Evolutionary conservation across 1,140 invertebrate genomes (phyloP), one percentile per base, ranked within the genome.

Genomic region (Euura saliciscinereae): DNA sequence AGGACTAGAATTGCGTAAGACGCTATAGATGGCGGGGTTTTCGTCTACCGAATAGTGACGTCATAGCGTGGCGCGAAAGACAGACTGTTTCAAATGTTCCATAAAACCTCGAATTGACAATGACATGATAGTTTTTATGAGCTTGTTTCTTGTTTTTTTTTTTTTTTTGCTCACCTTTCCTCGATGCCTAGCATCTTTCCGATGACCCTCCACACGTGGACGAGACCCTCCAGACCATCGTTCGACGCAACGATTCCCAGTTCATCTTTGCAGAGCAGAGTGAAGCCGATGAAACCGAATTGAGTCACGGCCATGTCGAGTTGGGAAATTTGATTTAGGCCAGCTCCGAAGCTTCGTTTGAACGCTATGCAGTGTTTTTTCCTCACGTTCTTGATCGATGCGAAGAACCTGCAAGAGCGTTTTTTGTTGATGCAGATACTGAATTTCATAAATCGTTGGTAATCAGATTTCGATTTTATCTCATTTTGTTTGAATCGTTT

Each of bases 181-280:
- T 95, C 90, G 11, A 97, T 91, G 2, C 96, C 96, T 66, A 97
- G 88, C 78, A 95, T 83, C 78, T 92, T 90, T 1, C 95, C 95
- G 45, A 97, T 91, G 1, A 94, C 92, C 65, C 91, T 89, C 96
- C 96, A 97, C 77, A 97, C 91, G 81, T 97, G 95, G 2, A 94
- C 83, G 68, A 95, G 92, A n/a, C 91, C 92, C 68, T 94, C 92
- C n/a, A 93, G 78, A 69, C 94, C 93, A 43, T 91, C 88, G 7
- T 87, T 77, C 28, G 87, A 88, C 3, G 81, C 79, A 2, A 81
- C 76, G 2, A 96, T 85, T 1, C 94, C 93, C 45, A 96, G 87
- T 45, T 90, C 83, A 66, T 92, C 84, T 0, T 91, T 90, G 64
- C 91, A 91, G 4, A 94, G 74, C 0, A 96, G 78, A 1, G 91